Conservation (phyloP, 2,888 invertebrate species). For the Onthophagus sagittarius region DNA sequence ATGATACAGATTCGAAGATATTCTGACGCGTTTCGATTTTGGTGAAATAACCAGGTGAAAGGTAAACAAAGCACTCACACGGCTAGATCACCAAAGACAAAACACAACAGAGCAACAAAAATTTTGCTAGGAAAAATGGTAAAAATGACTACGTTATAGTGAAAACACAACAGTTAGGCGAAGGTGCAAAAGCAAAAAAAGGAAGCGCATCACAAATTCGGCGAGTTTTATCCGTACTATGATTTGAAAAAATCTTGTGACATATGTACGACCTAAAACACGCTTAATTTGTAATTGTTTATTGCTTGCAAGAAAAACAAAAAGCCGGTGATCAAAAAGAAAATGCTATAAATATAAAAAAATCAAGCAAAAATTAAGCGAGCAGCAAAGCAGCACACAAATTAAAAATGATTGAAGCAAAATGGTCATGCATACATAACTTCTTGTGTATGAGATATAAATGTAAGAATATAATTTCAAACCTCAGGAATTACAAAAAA, state of each 20-base stretch:
- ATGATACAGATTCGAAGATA: neutral
- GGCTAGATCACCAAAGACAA: constrained; percentile 50
- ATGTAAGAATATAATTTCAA: too few relatives aligned
- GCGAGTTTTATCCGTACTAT: constrained; percentile 38
- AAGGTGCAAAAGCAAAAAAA: constrained; percentile 2
- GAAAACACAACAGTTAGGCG: neutral
- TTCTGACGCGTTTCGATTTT: constrained; percentile 30
- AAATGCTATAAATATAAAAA: constrained; percentile 11
- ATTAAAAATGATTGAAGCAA: neutral
- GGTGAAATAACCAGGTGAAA: constrained; percentile 42
- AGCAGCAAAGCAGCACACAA: constrained; percentile 12
- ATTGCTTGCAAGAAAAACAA: constrained; percentile 14
- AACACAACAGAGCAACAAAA: constrained; percentile 22
- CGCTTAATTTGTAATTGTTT: constrained; percentile 27
- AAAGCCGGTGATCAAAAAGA: neutral
- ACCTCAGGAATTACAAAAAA: too few relatives aligned
- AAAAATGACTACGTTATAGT: constrained; percentile 4
- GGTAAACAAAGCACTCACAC: constrained; percentile 39
- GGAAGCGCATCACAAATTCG: constrained; percentile 28
- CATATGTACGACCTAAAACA: constrained; percentile 31
- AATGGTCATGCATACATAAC: neutral
- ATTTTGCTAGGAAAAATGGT: constrained; percentile 8
- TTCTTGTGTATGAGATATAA: neutral
- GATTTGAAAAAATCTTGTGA: constrained; percentile 27
- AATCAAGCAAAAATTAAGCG: constrained; percentile 15